Conservation (phyloP, 2,797 vertebrate species). For the Prionace glauca region DNA sequence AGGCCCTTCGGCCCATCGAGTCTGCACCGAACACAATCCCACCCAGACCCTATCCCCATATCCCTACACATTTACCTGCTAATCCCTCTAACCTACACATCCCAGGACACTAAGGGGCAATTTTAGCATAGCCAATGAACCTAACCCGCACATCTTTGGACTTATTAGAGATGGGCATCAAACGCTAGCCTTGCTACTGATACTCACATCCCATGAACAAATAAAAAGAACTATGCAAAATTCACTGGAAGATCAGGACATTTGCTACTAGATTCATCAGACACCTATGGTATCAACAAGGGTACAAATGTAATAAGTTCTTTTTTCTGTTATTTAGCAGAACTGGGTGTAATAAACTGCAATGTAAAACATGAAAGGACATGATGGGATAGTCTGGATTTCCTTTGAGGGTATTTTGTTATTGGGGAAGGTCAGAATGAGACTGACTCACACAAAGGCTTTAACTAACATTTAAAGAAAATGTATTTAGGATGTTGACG, state of each 20-base stretch:
- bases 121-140: no score
- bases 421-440: background rate
- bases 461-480: background rate
- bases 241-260: background rate
- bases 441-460: background rate
- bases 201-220: background rate
- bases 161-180: background rate
- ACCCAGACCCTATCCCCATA: no score
- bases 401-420: background rate
- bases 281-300: background rate
- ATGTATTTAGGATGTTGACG: background rate
- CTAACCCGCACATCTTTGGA: no score
- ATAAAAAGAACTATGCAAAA: background rate
- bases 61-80: no score
- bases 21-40: no score
- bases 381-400: background rate
- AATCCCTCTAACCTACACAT: no score
- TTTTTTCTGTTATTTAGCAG: background rate
- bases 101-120: no score
- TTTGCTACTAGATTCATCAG: background rate
- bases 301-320: background rate
- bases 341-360: background rate
- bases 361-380: background rate
- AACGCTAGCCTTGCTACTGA: background rate
- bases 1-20: no score